Evolutionary conservation across 37 sponge, comb jelly and placozoan species (phyloP).

Genomic region (Spongilla lacustris): DNA sequence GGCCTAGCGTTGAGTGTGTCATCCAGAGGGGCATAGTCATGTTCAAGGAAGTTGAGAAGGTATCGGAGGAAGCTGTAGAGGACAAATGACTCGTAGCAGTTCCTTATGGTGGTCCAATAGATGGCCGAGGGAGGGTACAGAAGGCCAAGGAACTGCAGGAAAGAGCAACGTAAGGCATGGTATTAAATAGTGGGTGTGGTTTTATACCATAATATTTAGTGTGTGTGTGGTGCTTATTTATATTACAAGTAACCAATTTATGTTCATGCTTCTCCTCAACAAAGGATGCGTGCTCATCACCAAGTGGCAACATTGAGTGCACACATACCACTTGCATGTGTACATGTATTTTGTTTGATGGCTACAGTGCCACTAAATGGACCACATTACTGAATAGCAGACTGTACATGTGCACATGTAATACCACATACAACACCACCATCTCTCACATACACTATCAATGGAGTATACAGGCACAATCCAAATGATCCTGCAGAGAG

Average conservation of each 20-base stretch:
- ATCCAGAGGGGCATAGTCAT: constrained; percentile 52
- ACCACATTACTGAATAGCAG: not conserved
- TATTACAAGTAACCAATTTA: too few species aligned
- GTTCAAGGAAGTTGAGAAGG: constrained; percentile 80
- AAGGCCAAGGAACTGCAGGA: constrained; percentile 73
- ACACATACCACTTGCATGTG: not conserved
- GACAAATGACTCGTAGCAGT: constrained; percentile 92
- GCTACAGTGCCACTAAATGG: too few species aligned
- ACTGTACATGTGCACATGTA: not conserved
- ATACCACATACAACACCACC: not conserved
- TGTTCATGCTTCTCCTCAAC: too few species aligned
- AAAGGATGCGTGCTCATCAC: too few species aligned
- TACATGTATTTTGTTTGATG: constrained; percentile 3
- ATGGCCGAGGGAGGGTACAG: constrained; percentile 56
- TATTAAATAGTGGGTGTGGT: too few species aligned
- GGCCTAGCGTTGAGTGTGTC: constrained; percentile 35
- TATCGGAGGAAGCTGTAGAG: constrained; percentile 93
- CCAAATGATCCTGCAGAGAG: constrained; percentile 76
- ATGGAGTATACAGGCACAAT: constrained; percentile 90
- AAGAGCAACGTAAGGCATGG: not conserved
- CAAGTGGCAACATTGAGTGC: not conserved
- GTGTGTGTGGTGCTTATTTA: too few species aligned
- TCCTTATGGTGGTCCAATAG: constrained; percentile 68
- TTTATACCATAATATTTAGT: too few species aligned
- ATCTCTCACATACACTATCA: constrained; percentile 68